These are phyloP conservation scores for Myotis lucifugus DNA, from an alignment of 2,113 vertebrate genomes.

Conservation along the genomic window DNA sequence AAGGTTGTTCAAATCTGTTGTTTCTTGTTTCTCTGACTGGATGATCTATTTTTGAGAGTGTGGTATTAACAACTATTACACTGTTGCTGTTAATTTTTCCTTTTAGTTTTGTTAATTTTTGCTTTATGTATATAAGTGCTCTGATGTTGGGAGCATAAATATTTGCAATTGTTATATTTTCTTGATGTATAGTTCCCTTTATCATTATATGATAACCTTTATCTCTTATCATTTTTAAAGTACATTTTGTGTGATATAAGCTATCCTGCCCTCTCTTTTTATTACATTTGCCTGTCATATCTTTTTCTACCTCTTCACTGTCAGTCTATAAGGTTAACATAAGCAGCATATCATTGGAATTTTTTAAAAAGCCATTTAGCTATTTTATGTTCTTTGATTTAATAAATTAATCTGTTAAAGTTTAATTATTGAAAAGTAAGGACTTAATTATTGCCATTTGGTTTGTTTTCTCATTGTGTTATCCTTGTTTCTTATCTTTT, in stretches of 20 bases:
- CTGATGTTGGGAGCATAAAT: neutral
- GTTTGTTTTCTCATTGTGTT: neutral
- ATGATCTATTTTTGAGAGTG: neutral
- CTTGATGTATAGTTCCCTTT: neutral
- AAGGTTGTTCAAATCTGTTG: neutral
- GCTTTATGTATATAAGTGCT: neutral
- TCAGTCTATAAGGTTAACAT: neutral
- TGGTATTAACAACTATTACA: neutral
- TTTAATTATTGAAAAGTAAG: neutral
- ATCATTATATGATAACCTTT: neutral
- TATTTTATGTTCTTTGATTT: neutral
- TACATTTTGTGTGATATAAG: neutral
- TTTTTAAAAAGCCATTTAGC: neutral
- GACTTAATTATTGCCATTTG: neutral
- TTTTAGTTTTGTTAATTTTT: neutral
- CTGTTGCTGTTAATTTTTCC: neutral
- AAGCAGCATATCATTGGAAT: neutral
- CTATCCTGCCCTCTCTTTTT: neutral
- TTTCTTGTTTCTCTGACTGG: neutral
- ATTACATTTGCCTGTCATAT: neutral
- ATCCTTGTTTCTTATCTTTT: neutral
- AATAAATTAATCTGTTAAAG: neutral
- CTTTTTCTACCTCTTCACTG: neutral
- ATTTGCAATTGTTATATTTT: neutral
- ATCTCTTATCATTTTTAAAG: neutral